Evolutionary conservation across 1,140 invertebrate genomes (phyloP).

Genomic region (Ceratina australensis): DNA sequence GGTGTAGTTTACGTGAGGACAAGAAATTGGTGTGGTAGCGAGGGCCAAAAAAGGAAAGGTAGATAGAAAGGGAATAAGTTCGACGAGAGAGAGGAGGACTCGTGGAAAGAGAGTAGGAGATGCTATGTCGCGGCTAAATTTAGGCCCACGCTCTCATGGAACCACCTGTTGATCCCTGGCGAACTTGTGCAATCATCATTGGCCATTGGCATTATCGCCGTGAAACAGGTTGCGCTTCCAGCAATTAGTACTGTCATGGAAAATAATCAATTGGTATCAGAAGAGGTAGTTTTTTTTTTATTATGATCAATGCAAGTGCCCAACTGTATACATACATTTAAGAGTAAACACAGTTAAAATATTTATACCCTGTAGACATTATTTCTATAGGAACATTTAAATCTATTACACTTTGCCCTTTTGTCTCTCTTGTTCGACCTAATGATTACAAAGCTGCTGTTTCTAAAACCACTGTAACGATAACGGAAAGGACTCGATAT

Average conservation of each 20-base stretch:
- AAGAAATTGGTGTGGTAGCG: background rate
- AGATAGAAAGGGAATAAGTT: conserved; percentile 38
- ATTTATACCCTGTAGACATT: too few species aligned
- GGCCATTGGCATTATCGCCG: conserved; percentile 11
- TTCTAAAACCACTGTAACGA: too few species aligned
- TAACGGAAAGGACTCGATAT: background rate
- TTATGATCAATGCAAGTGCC: too few species aligned
- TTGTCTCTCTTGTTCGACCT: background rate
- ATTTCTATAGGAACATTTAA: background rate
- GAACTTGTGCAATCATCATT: conserved; percentile 19
- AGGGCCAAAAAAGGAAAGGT: background rate
- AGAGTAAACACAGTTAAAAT: too few species aligned
- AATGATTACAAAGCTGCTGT: background rate
- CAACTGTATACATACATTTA: too few species aligned
- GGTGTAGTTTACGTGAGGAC: background rate
- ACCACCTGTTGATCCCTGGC: conserved; percentile 49
- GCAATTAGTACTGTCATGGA: conserved; percentile 7
- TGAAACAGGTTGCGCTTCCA: background rate
- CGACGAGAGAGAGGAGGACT: conserved; percentile 12
- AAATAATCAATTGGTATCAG: background rate
- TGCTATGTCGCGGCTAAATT: conserved; percentile 56
- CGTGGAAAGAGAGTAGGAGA: conserved; percentile 38
- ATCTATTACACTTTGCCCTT: background rate
- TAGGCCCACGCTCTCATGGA: conserved; percentile 46
- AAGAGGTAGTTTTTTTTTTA: too few species aligned